These are phyloP conservation scores for Spilosoma lubricipeda DNA, from an alignment of 2,888 invertebrate genomes.

Conservation along the genomic window DNA sequence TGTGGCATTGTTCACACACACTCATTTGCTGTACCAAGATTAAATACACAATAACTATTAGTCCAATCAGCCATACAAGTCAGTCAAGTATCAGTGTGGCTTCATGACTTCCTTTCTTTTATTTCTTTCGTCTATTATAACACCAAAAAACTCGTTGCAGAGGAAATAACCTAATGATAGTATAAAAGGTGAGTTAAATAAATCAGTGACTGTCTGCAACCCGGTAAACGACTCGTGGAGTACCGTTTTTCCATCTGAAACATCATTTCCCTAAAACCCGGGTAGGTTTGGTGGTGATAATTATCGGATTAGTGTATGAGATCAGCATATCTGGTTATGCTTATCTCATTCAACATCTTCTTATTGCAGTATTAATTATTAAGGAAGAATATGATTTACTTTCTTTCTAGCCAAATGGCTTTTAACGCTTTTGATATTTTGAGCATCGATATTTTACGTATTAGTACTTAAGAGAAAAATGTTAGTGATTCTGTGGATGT, in stretches of 20 bases:
- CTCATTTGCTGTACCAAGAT: slow-evolving; percentile 56
- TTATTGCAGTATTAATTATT: background rate
- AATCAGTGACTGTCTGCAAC: no score
- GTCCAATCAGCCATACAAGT: slow-evolving; percentile 35
- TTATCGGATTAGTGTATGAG: background rate
- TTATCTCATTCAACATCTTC: no score
- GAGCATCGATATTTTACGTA: no score
- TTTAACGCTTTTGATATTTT: background rate
- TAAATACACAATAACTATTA: slow-evolving; percentile 51
- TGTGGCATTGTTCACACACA: slow-evolving; percentile 74
- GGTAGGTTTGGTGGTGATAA: background rate
- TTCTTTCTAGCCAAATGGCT: background rate
- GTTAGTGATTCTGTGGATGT: slow-evolving; percentile 24
- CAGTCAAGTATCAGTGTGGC: slow-evolving; percentile 28
- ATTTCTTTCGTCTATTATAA: slow-evolving; percentile 8
- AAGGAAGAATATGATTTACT: no score
- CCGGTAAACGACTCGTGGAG: background rate
- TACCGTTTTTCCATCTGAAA: no score
- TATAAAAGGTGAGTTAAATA: background rate
- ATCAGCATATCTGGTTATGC: no score
- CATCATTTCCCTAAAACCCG: background rate
- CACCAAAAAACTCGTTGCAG: background rate
- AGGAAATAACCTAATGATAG: background rate
- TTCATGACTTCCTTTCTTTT: slow-evolving; percentile 45
- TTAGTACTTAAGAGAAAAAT: slow-evolving; percentile 30